phyloP scores from a whole-genome alignment of 2,888 invertebrate genomes.

The Caenorhabditis macrosperma region DNA sequence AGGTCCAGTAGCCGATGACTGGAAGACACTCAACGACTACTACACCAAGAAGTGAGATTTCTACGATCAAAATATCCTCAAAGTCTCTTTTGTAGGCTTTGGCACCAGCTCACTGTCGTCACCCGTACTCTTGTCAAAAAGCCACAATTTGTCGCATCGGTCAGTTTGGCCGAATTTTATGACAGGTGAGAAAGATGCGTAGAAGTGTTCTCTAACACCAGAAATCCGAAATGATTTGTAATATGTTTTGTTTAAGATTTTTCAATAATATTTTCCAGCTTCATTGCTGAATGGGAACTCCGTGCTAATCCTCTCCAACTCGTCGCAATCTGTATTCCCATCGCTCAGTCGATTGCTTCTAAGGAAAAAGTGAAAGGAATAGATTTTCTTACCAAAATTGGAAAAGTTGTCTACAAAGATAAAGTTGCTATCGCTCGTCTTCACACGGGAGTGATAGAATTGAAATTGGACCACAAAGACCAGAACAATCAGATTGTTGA shows the following conservation, averaged over 20 bases:
- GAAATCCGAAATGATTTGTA: background rate
- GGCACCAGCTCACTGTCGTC: constrained; percentile 77
- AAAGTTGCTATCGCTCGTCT: constrained; percentile 87
- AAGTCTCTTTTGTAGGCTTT: constrained; percentile 75
- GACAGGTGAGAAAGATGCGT: constrained; percentile 81
- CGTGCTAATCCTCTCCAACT: constrained; percentile 95
- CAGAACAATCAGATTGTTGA: constrained; percentile 82
- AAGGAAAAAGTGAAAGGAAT: constrained; percentile 39
- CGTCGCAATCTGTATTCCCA: constrained; percentile 87
- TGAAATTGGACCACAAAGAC: constrained; percentile 81
- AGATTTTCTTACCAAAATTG: constrained; percentile 89
- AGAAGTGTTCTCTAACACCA: too few relatives aligned
- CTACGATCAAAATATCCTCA: background rate
- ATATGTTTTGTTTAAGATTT: too few relatives aligned
- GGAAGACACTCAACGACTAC: constrained; percentile 72
- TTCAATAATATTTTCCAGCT: too few relatives aligned
- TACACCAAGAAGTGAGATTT: constrained; percentile 74
- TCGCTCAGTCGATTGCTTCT: constrained; percentile 76
- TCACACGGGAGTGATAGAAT: constrained; percentile 86
- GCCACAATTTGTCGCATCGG: constrained; percentile 53
- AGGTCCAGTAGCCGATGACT: constrained; percentile 73
- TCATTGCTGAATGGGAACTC: constrained; percentile 93
- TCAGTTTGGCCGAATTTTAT: constrained; percentile 84
- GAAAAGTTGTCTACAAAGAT: constrained; percentile 88
- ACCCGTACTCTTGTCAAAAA: constrained; percentile 67